Percentiles rank a stretch among this genome's conserved stretches.
Conservation (phyloP, 2,113 vertebrate species). For the Coryphaenoides rupestris region DNA sequence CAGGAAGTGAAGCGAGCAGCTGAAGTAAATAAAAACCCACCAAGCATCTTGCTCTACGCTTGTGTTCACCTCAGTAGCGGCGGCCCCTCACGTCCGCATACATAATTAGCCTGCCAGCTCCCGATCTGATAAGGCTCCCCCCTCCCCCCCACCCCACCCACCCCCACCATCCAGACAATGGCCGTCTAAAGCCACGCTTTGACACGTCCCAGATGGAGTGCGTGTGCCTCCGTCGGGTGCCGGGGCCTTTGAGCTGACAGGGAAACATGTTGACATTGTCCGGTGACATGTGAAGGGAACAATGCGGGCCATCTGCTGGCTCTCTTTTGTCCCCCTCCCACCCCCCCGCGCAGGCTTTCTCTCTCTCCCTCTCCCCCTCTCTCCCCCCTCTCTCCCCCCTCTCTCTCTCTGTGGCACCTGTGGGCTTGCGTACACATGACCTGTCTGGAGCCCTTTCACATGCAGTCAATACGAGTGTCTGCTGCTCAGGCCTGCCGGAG, state of each 20-base stretch:
- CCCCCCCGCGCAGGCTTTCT: too few relatives aligned
- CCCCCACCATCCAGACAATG: too few relatives aligned
- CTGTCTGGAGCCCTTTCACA: constrained; percentile 47
- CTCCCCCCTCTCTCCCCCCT: too few relatives aligned
- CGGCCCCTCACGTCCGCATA: constrained; percentile 31
- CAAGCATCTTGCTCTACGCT: too few relatives aligned
- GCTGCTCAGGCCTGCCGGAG: constrained; percentile 11
- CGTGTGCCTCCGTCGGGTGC: constrained; percentile 5
- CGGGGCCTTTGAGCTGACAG: constrained; percentile 58
- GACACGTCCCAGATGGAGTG: constrained; percentile 43
- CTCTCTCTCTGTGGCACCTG: constrained; percentile 59
- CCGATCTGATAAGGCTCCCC: constrained; percentile 53
- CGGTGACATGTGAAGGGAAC: constrained; percentile 49
- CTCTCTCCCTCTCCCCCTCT: too few relatives aligned
- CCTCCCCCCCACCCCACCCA: constrained; percentile 33
- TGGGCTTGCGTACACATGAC: constrained; percentile 38
- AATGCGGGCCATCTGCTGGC: constrained; percentile 63
- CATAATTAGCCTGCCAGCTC: constrained; percentile 53
- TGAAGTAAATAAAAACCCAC: too few relatives aligned
- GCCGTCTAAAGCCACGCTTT: constrained; percentile 45
- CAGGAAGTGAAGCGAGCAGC: too few relatives aligned
- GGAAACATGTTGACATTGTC: constrained; percentile 59
- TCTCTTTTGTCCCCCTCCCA: too few relatives aligned
- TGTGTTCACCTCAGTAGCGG: neutral
- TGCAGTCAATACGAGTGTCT: constrained; percentile 20